A percentile compares a stretch with the other conserved stretches of the same genome.
These are phyloP conservation scores for Euphonia xanthogaster DNA, from an alignment of 2,797 vertebrate species.

Conservation along the genomic window DNA sequence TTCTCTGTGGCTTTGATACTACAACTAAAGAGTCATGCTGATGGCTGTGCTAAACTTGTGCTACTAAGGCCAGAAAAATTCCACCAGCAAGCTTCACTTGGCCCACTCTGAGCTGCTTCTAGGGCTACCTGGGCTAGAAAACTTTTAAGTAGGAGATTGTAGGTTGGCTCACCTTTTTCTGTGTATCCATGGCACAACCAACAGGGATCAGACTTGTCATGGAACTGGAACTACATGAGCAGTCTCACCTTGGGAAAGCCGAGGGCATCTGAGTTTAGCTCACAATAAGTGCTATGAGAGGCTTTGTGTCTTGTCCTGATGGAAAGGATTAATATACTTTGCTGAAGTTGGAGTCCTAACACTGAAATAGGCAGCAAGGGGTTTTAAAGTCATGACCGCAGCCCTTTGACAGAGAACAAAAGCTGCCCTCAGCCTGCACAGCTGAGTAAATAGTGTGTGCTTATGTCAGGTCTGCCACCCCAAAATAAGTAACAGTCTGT, in stretches of 20 bases:
- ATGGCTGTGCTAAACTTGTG: not conserved
- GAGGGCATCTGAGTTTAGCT: not conserved
- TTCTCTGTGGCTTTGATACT: not conserved
- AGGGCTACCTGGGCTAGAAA: not conserved
- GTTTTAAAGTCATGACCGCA: not conserved
- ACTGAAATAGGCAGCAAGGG: not conserved
- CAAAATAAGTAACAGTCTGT: rapidly evolving
- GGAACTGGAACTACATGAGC: not conserved
- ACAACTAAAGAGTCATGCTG: rapidly evolving
- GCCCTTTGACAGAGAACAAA: not conserved
- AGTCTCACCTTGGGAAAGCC: not conserved
- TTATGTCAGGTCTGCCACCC: not conserved
- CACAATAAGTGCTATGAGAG: rapidly evolving
- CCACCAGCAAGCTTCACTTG: not conserved
- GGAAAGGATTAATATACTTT: not conserved
- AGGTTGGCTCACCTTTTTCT: not conserved
- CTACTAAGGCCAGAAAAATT: not conserved
- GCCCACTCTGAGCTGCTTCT: not conserved
- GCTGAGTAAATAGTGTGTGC: not conserved
- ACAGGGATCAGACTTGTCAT: not conserved
- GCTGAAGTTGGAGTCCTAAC: not conserved
- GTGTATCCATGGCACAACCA: rapidly evolving
- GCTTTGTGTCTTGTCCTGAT: not conserved
- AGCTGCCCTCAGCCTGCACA: not conserved
- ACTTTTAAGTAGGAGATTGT: not conserved